Evolutionary conservation across 1,140 invertebrate species (phyloP), one percentile per base, ranked within the genome.

Genomic region (Saccostrea cuccullata): DNA sequence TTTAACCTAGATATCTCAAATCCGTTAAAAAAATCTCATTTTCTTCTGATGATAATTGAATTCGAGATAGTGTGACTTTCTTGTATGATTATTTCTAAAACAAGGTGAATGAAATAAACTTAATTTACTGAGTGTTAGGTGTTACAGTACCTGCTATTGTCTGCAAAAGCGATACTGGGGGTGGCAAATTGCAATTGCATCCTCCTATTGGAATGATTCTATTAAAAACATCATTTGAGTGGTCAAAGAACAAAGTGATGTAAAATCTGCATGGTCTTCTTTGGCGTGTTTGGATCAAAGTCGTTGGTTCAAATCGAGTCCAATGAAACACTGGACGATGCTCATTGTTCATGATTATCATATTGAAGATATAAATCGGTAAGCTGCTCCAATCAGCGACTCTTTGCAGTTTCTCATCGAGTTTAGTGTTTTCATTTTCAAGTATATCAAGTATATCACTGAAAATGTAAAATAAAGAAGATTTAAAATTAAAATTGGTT

Each of bases 111-210:
- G 47, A 9, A 47, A 47, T 8, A 3, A 47, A 0, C 0, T 47
- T 8, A 3, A 47, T 47, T 47, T 47, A 47, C 47, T 47, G 47
- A 47, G 0, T 47, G 5, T 9, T 3, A 9, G 6, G 5, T 47
- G 47, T 0, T 47, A 8, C 1, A 47, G 9, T 47, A 47, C 47
- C 47, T 47, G 1, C 0, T 47, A 47, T 47, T 47, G 47, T 47
- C 17, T 20, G n/a, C 20, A 84, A 36, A 15, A 84, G n/a, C 20
- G 82, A 84, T 0, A 55, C n/a, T 30, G 82, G 82, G 15, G 82
- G 82, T 26, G 55, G 55, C 17, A 84, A 17, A 17, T 84, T 40
- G 47, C 82, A 84, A 56, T 84, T 84, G 55, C 82, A 84, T 12
- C 82, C 82, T 23, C 23, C 1, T 84, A n/a, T 84, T 2, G 82